These are phyloP conservation scores for Benthosema pterotum DNA, from an alignment of 2,797 vertebrate species.

Conservation along the genomic window DNA sequence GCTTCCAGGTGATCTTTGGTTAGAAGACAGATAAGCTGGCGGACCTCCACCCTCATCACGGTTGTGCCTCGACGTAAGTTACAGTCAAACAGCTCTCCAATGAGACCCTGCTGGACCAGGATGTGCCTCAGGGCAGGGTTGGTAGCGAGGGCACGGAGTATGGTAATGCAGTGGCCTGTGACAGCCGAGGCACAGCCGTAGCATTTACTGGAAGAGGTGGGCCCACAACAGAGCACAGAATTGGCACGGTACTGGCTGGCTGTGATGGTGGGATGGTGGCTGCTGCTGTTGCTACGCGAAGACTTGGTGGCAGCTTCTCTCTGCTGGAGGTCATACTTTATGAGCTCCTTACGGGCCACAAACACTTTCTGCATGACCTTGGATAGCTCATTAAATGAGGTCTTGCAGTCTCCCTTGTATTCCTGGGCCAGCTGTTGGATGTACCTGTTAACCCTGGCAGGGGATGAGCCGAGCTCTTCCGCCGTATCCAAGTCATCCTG, in stretches of 20 bases:
- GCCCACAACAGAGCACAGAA: slow-evolving; percentile 93
- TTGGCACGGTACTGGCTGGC: slow-evolving; percentile 97
- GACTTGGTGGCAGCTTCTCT: slow-evolving; percentile 96
- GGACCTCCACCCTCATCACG: slow-evolving; percentile 94
- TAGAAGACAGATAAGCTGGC: slow-evolving; percentile 96
- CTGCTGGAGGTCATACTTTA: slow-evolving; percentile 97
- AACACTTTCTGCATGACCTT: slow-evolving; percentile 99
- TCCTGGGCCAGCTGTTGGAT: slow-evolving; percentile 98
- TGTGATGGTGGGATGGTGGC: slow-evolving; percentile 93
- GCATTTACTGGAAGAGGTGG: slow-evolving; percentile 97
- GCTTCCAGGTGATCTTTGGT: slow-evolving; percentile 98
- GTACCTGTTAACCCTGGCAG: slow-evolving; percentile 95
- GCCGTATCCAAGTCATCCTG: slow-evolving; percentile 93
- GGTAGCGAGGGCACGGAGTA: slow-evolving; percentile 93
- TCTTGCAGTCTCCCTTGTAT: slow-evolving; percentile 98
- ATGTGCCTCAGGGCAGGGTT: slow-evolving; percentile 96
- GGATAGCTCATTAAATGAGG: slow-evolving; percentile 96
- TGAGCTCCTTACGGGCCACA: slow-evolving; percentile 95
- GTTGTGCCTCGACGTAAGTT: slow-evolving; percentile 92
- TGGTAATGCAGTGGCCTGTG: slow-evolving; percentile 95
- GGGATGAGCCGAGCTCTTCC: slow-evolving; percentile 91
- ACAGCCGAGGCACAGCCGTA: slow-evolving; percentile 97
- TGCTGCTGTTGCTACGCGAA: slow-evolving; percentile 84
- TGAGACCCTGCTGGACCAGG: slow-evolving; percentile 95
- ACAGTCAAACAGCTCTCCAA: slow-evolving; percentile 96